Evolutionary conservation across 2,888 invertebrate species (phyloP).

Genomic region (Polydrusus pterygomalis): DNA sequence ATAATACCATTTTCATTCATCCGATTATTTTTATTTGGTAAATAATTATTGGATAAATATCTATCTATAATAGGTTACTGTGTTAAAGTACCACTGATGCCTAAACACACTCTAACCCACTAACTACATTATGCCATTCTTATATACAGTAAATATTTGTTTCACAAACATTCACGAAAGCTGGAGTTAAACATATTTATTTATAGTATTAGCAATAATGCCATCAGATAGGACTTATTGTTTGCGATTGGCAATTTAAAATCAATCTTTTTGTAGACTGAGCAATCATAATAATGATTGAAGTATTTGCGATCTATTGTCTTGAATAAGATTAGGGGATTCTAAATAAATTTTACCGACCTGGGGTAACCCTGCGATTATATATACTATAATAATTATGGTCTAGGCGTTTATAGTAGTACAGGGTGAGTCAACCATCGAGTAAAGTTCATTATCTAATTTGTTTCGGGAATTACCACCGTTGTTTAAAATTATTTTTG

Average conservation of each 20-base stretch:
- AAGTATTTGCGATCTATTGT: slow-evolving; percentile 46
- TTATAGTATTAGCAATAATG: slow-evolving; percentile 57
- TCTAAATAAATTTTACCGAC: slow-evolving; percentile 39
- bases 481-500: too few species aligned
- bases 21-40: slow-evolving; percentile 28
- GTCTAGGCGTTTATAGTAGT: too few species aligned
- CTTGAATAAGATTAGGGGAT: slow-evolving; percentile 35
- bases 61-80: slow-evolving; percentile 23
- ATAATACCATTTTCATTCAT: too few species aligned
- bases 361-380: slow-evolving; percentile 10
- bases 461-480: too few species aligned
- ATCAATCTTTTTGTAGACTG: slow-evolving; percentile 58
- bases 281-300: slow-evolving; percentile 51
- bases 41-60: slow-evolving; percentile 29
- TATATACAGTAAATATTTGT: slow-evolving; percentile 59
- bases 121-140: slow-evolving; percentile 48
- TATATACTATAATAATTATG: not conserved
- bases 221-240: slow-evolving; percentile 50
- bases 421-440: too few species aligned
- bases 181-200: slow-evolving; percentile 59
- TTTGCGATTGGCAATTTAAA: slow-evolving; percentile 58
- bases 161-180: slow-evolving; percentile 60
- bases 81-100: slow-evolving; percentile 24
- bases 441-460: too few species aligned
- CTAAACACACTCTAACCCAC: slow-evolving; percentile 43